Evolutionary conservation across 2,888 invertebrate species (phyloP).

Genomic region (Melipona beecheii): DNA sequence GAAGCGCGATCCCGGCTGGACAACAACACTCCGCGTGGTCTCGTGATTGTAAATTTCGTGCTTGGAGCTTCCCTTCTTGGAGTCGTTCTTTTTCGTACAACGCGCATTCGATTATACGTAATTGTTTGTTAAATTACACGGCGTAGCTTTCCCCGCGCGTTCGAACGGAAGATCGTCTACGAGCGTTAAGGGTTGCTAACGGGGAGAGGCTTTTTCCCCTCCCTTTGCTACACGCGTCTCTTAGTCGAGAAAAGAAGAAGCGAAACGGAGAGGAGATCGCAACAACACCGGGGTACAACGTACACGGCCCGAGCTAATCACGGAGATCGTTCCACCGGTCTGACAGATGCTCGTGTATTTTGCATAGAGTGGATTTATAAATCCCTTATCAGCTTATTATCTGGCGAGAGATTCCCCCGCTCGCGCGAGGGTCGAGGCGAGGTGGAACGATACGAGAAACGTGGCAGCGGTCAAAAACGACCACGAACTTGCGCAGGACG

Average conservation of each 20-base stretch:
- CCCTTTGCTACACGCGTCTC: slow-evolving; percentile 7
- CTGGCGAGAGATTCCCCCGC: slow-evolving; percentile 61
- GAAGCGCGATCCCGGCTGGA: neutral
- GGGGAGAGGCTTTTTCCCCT: neutral
- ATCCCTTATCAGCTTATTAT: slow-evolving; percentile 66
- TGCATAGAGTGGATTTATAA: slow-evolving; percentile 57
- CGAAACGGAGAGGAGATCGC: slow-evolving; percentile 10
- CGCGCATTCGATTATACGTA: too few relatives aligned
- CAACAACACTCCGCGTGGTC: neutral
- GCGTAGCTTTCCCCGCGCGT: too few relatives aligned
- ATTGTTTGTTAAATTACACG: too few relatives aligned
- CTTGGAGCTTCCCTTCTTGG: too few relatives aligned
- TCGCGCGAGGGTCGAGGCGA: slow-evolving; percentile 31
- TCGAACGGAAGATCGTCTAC: neutral
- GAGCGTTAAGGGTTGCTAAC: neutral
- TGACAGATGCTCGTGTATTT: slow-evolving; percentile 53
- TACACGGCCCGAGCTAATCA: slow-evolving; percentile 44
- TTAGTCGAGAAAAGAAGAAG: neutral
- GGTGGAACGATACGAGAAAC: slow-evolving; percentile 58
- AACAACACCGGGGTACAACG: slow-evolving; percentile 34
- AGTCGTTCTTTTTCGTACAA: neutral
- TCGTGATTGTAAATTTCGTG: neutral
- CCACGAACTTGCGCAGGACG: slow-evolving; percentile 6
- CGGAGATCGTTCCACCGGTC: slow-evolving; percentile 38
- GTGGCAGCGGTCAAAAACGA: slow-evolving; percentile 61